phyloP scores from a whole-genome alignment of 2,888 invertebrate species.

The Glomeris marginata region DNA sequence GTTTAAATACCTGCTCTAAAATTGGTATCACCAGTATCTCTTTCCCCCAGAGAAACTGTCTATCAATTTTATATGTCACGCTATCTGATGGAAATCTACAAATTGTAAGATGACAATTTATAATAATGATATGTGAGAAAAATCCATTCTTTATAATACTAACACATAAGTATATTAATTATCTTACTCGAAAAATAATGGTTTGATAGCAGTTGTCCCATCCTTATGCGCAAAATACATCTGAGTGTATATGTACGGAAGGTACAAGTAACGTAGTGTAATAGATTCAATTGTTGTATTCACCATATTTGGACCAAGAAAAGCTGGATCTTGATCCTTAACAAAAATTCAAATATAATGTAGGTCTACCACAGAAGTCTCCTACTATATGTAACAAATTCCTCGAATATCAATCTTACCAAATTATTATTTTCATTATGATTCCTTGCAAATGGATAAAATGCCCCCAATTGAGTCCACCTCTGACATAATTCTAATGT shows the following conservation, averaged over 20 bases:
- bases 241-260: conserved; percentile 66
- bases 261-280: conserved; percentile 48
- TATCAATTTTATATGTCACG: conserved; percentile 48
- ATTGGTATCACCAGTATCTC: conserved; percentile 58
- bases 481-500: conserved; percentile 55
- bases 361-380: not conserved
- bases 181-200: conserved; percentile 59
- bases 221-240: conserved; percentile 53
- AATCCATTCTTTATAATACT: not conserved
- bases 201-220: conserved; percentile 60
- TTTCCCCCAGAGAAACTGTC: conserved; percentile 62
- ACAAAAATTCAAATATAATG: not conserved
- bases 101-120: conserved; percentile 16
- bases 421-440: conserved; percentile 42
- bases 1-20: conserved; percentile 31
- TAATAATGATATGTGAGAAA: not conserved
- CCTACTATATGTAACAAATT: not conserved
- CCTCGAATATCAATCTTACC: too few relatives aligned
- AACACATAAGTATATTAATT: not conserved
- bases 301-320: conserved; percentile 50
- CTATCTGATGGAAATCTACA: conserved; percentile 45
- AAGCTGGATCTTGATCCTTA: conserved; percentile 74
- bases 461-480: conserved; percentile 75
- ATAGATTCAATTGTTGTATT: conserved; percentile 47
- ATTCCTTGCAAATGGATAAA: conserved; percentile 73